Evolutionary conservation across 1,140 invertebrate genomes (phyloP), one percentile per base, ranked within the genome.

Genomic region (Stegodyphus dumicola): DNA sequence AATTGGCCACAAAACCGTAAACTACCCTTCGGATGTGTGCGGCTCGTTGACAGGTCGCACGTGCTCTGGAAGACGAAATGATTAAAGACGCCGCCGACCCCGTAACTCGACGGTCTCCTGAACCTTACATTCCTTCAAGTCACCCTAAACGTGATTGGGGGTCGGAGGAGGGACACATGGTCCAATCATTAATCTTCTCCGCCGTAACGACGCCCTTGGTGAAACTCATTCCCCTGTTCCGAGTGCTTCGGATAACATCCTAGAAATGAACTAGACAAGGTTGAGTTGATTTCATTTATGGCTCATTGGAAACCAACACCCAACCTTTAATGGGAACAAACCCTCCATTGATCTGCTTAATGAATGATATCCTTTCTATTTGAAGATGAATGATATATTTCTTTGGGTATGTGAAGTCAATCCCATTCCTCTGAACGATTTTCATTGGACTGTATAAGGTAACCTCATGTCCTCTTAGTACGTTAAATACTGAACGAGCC

Each of bases 1-100:
- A 80, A 80, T 80, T 64, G 78, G 78, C 78, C 79, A 83, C 79
- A 75, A 83, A 83, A 65, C 79, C 79, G 79, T 75, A 67, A 83
- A 83, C 79, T 83, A 71, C 51, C 71, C 77, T 10, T 70, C 51
- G 76, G 51, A 51, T 17, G 60, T 54, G 18, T 67, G 48, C 52
- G 33, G 49, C 11, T 70, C 15, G 56, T 51, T 66, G 79, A 75
- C 70, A 75, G 79, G 79, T 83, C 71, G 71, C 70, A 83, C 71
- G 79, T 83, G 79, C 53, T 66, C 49, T 15, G 79, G 70, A 75
- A 74, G 60, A 73, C 15, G 56, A 83, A 74, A 60, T 71, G 51
- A 79, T 79, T 54, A 65, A 70, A 64, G 64, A 17, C 17, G 18
- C 48, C 33, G 51, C 33, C 13, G 15, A 13, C 48, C 48, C 7